Conservation (phyloP, 2,888 invertebrate genomes). For the Hyposoter dolosus region DNA sequence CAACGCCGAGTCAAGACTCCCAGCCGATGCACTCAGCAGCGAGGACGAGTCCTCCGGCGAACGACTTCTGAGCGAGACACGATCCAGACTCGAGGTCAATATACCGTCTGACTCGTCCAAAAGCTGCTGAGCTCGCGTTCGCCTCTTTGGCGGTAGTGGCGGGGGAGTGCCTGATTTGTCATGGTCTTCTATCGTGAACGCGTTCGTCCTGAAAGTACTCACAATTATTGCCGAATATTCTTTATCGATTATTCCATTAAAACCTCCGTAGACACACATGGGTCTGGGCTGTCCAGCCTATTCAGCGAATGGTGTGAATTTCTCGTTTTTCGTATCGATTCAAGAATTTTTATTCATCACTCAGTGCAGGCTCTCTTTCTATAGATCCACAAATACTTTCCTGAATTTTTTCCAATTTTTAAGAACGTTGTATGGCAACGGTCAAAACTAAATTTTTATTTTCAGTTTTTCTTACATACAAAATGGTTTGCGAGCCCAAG, state of each 20-base stretch:
- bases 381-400: too few relatives aligned
- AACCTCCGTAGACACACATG: too few relatives aligned
- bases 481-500: too few relatives aligned
- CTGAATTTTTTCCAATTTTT: too few relatives aligned
- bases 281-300: too few relatives aligned
- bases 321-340: too few relatives aligned
- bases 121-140: slow-evolving; percentile 86
- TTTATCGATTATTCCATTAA: not conserved
- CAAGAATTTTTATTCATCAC: too few relatives aligned
- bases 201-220: slow-evolving; percentile 74
- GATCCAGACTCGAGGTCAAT: slow-evolving; percentile 88
- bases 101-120: slow-evolving; percentile 85
- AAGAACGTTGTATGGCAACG: too few relatives aligned
- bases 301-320: too few relatives aligned
- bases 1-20: slow-evolving; percentile 94
- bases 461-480: too few relatives aligned
- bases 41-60: slow-evolving; percentile 90
- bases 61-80: slow-evolving; percentile 91
- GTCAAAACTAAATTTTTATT: too few relatives aligned
- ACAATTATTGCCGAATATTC: not conserved
- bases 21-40: slow-evolving; percentile 89
- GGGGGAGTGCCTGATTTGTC: slow-evolving; percentile 90
- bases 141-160: slow-evolving; percentile 92
- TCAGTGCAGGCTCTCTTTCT: too few relatives aligned
- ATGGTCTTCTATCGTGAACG: slow-evolving; percentile 83